Base-by-base conservation (phyloP, 2,888 invertebrate genomes). In the Zaprionus lineosus region DNA sequence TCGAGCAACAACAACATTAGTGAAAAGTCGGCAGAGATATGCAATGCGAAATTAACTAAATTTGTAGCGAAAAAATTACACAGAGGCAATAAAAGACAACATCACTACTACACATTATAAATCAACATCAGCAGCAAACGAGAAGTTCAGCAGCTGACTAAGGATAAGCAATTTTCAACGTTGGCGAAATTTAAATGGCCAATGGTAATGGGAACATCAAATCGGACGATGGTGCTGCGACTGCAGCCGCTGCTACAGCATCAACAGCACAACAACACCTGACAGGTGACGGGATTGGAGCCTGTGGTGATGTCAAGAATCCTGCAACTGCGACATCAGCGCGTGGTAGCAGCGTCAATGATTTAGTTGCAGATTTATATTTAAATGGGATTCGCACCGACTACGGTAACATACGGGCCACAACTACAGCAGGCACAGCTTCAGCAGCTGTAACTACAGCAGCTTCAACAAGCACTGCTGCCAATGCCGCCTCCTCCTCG, bases 311-410 rank as follows among this genome's bases (percentile, higher is more conserved):
- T 60, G 51, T 43, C 34, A 63, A 78, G 15, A 53, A 62, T 29
- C 26, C 65, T 43, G 16, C 44, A 24, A 18, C 46, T 60, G 24
- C 55, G 43, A 15, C 55, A 48, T 26, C 55, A 48, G 33, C 34
- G 2, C 57, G 62, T 19, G 48, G 47, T 18, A 71, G 66, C 6
- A 79, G 72, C 21, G 40, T 88, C 1, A 87, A 86, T 39, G 87
- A 87, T 72, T 66, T 87, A 8, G 85, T 87, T 8, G 88, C 87
- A 0, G 88, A 88, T 59, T 55, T 87, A 6, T 87, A 77, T 59
- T 44, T 83, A 8, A 87, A 82, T 18, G 58, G 59, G 6, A 62
- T 36, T 14, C 67, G 74, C 12, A 83, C 79, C 6, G 88, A 89
- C 57, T 88, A 83, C 46, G 84, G 78, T 47, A 86, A 84, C 28